Conservation (phyloP, 2,113 vertebrate species). For the Coregonus clupeaformis region DNA sequence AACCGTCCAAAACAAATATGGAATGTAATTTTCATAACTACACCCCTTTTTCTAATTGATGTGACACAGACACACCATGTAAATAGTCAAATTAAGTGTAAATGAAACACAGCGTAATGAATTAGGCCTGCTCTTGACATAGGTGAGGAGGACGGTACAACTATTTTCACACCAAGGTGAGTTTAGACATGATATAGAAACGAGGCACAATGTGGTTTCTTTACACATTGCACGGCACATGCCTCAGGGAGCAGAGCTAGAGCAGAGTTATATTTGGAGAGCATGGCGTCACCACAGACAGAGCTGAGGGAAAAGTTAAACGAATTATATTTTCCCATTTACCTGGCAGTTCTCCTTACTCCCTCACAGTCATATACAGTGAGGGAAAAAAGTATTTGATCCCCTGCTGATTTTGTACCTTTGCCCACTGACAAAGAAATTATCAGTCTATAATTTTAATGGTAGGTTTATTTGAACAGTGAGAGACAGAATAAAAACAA, state of each 20-base stretch:
- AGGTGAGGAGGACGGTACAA: neutral
- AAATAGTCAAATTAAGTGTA: neutral
- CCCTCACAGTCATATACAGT: slow-evolving; percentile 31
- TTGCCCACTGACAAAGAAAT: no score
- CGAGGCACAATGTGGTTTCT: neutral
- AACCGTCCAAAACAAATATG: neutral
- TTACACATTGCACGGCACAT: slow-evolving; percentile 4
- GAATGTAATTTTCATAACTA: no score
- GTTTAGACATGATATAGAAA: neutral
- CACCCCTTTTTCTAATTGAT: no score
- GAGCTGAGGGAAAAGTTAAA: neutral
- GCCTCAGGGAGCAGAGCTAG: no score
- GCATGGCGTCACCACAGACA: neutral
- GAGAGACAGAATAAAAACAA: no score
- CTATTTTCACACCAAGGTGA: neutral
- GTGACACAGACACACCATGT: no score
- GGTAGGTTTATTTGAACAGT: no score
- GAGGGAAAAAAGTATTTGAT: no score
- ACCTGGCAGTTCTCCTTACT: slow-evolving; percentile 29
- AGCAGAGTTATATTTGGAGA: no score
- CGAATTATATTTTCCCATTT: slow-evolving; percentile 32
- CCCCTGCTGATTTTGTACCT: no score
- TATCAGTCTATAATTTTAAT: no score
- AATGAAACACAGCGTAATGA: neutral
- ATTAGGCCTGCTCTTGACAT: neutral